phyloP scores from a whole-genome alignment of 2,797 vertebrate species.

The Acrossocheilus wenchowensis region DNA sequence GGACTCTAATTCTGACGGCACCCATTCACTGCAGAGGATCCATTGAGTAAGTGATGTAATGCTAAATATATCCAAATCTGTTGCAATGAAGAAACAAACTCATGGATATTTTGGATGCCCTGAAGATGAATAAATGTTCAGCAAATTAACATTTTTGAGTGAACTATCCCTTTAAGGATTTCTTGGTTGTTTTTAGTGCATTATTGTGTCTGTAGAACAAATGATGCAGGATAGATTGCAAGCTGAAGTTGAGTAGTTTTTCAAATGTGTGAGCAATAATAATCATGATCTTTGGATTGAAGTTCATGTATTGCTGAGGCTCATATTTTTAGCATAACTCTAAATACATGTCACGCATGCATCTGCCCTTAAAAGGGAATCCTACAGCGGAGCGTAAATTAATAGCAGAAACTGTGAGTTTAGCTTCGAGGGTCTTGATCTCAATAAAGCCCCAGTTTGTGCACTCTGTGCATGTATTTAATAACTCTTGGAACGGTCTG shows the following conservation, averaged over 20 bases:
- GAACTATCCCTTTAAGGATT: not conserved
- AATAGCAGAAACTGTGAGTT: conserved; percentile 34
- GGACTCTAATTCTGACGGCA: not conserved
- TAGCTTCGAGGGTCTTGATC: conserved; percentile 27
- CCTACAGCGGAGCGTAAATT: conserved; percentile 4
- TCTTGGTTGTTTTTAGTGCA: not conserved
- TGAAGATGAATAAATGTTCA: no score
- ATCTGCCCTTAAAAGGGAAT: conserved; percentile 72
- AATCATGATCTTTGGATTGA: not conserved
- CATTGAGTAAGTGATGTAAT: not conserved
- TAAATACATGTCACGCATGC: conserved; percentile 13
- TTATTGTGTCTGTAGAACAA: not conserved
- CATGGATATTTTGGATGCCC: no score
- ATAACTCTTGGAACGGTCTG: conserved; percentile 32
- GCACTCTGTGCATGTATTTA: conserved; percentile 40
- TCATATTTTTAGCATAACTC: conserved; percentile 18
- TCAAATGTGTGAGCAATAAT: conserved; percentile 5
- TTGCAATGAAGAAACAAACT: no score
- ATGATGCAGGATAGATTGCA: not conserved
- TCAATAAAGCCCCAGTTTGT: conserved; percentile 39
- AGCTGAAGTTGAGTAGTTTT: not conserved
- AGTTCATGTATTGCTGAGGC: not conserved
- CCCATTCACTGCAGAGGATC: not conserved
- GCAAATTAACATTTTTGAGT: not conserved
- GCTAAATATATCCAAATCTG: no score